Conservation (phyloP, 2,113 vertebrate genomes). For the Larimichthys crocea region DNA sequence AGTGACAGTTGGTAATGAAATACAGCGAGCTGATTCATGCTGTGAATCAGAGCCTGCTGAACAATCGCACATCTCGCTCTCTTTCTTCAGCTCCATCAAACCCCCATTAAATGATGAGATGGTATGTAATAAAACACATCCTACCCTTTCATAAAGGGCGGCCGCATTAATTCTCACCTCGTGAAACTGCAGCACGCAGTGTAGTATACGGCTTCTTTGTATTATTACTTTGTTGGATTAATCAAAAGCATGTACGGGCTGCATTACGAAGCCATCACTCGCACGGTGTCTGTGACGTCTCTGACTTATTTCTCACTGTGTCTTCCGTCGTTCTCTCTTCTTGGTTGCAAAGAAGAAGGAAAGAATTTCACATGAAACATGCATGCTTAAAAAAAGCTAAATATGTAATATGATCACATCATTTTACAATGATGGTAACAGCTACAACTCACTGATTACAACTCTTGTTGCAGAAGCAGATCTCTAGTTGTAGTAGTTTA, state of each 20-base stretch:
- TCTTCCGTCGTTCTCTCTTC: neutral
- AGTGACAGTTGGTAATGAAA: slow-evolving; percentile 39
- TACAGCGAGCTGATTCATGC: slow-evolving; percentile 18
- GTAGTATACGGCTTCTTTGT: neutral
- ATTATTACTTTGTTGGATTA: slow-evolving; percentile 4
- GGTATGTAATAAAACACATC: slow-evolving; percentile 20
- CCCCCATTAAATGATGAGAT: slow-evolving; percentile 6
- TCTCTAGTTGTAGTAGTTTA: neutral
- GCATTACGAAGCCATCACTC: neutral
- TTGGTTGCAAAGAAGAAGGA: neutral
- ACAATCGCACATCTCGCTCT: slow-evolving; percentile 36
- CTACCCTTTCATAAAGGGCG: neutral
- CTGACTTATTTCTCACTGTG: neutral
- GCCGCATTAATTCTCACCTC: neutral
- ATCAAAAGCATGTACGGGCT: slow-evolving; percentile 17
- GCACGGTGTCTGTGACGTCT: neutral
- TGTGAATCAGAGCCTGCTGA: slow-evolving; percentile 38
- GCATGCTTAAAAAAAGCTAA: neutral
- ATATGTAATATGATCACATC: neutral
- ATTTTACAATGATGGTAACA: neutral
- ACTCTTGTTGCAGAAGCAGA: neutral
- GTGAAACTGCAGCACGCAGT: neutral
- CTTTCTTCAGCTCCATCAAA: slow-evolving; percentile 33
- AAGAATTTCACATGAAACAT: neutral
- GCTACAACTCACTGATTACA: no score